Base-by-base conservation (phyloP, 2,888 invertebrate species). In the Diarsia brunnea region DNA sequence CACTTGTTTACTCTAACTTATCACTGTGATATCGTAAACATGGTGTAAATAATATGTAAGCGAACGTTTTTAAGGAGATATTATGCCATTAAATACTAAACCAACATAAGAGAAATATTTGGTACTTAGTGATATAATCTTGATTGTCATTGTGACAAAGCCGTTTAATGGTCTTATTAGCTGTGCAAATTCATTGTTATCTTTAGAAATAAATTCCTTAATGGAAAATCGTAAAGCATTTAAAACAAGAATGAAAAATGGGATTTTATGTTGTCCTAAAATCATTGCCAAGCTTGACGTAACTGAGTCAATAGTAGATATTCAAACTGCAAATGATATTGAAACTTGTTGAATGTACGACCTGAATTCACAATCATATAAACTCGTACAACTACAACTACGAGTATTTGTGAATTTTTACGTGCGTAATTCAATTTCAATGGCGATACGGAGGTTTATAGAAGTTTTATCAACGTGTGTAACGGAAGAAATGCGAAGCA, bases 1-100 rank as follows among this genome's bases (percentile, higher is more conserved):
- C 81, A 83, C 72, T 82, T 79, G 76, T 84, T 81, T 87, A 75
- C 63, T 43, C 71, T 76, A 58, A 53, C 43, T 85, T 82, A 78
- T 78, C 82, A 49, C 60, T 73, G 47, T 70, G 63, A 70, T 75
- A 81, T 78, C 65, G 19, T 60, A 45, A 71, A 75, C 53, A 70
- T 68, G 27, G 64, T 75, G 69, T 65, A 75, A 70, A 75, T 84
- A 70, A 69, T 65, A 75, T 58, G 60, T 60, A 70, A 64, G 45
- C 24, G 60, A 38, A 45, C 51, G 61, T 76, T 76, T 81, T 64
- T 77, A 61, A 68, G 38, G 21, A 55, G 27, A 61, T 51, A 58
- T 69, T 58, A 38, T 60, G 12, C 45, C 66, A 53, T 19, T 66
- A 55, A 65, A 31, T 24, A 43, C 38, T 55, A 51, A 63, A 58